phyloP scores from a whole-genome alignment of 2,113 vertebrate genomes.

The Etheostoma cragini region DNA sequence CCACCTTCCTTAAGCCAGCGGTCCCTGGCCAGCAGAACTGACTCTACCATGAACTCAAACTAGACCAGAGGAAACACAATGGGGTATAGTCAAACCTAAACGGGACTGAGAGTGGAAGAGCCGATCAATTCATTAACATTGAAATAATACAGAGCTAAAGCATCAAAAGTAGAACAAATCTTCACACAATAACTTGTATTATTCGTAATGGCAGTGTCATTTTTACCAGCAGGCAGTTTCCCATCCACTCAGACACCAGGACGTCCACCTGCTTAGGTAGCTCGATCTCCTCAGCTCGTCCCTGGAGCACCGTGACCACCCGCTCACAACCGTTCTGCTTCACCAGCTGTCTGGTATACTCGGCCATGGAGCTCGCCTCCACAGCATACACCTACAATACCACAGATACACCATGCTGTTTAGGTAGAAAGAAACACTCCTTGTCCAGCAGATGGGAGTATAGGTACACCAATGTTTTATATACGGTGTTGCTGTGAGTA shows the following conservation, averaged over 20 bases:
- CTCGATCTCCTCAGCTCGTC: conserved; percentile 84
- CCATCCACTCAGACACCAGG: conserved; percentile 90
- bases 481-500: background rate
- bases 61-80: conserved; percentile 34
- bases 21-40: conserved; percentile 85
- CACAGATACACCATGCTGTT: background rate
- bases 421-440: conserved; percentile 6
- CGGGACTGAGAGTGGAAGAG: background rate
- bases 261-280: conserved; percentile 86
- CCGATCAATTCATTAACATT: background rate
- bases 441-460: conserved; percentile 48
- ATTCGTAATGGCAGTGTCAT: background rate
- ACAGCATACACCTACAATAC: conserved; percentile 85
- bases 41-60: conserved; percentile 91
- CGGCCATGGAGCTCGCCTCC: conserved; percentile 87
- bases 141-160: background rate
- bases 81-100: background rate
- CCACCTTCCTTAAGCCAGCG: conserved; percentile 85
- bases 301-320: conserved; percentile 81
- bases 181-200: background rate
- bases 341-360: conserved; percentile 85
- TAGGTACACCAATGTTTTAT: background rate
- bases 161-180: background rate
- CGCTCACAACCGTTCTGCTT: conserved; percentile 82
- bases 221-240: conserved; percentile 88